Evolutionary conservation across 1,140 invertebrate species (phyloP).

Genomic region (Doryteuthis pealeii): DNA sequence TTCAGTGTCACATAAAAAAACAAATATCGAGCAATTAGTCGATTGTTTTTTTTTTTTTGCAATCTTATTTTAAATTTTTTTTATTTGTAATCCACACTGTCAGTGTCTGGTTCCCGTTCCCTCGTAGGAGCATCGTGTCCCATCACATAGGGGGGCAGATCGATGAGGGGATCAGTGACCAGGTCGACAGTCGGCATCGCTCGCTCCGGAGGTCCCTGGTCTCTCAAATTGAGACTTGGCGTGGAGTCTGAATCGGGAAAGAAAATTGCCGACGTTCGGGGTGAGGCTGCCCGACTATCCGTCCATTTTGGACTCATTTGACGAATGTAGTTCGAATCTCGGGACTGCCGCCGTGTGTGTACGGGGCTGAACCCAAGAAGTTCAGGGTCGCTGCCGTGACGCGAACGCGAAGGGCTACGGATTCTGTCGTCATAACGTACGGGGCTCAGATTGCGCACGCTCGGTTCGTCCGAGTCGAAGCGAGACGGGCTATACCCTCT

Average conservation of each 20-base stretch:
- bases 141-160: conserved; percentile 18
- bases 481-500: conserved; percentile 40
- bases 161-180: conserved; percentile 20
- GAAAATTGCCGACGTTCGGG: conserved; percentile 40
- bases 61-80: neutral
- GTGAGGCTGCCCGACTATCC: conserved; percentile 46
- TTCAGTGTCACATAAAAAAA: too few species aligned
- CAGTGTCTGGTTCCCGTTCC: conserved; percentile 22
- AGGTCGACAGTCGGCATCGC: conserved; percentile 19
- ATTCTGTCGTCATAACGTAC: conserved; percentile 41
- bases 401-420: conserved; percentile 43
- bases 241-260: conserved; percentile 47
- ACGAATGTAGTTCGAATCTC: conserved; percentile 33
- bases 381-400: conserved; percentile 50
- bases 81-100: conserved; percentile 6
- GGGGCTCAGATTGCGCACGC: conserved; percentile 33
- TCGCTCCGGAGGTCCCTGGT: conserved; percentile 23
- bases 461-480: conserved; percentile 42
- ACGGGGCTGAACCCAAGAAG: conserved; percentile 40
- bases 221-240: conserved; percentile 28
- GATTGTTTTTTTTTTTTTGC: too few species aligned
- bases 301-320: conserved; percentile 47
- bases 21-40: too few species aligned
- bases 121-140: conserved; percentile 24
- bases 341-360: conserved; percentile 29